phyloP scores from a whole-genome alignment of 2,888 invertebrate genomes.

The Helobdella robusta region DNA sequence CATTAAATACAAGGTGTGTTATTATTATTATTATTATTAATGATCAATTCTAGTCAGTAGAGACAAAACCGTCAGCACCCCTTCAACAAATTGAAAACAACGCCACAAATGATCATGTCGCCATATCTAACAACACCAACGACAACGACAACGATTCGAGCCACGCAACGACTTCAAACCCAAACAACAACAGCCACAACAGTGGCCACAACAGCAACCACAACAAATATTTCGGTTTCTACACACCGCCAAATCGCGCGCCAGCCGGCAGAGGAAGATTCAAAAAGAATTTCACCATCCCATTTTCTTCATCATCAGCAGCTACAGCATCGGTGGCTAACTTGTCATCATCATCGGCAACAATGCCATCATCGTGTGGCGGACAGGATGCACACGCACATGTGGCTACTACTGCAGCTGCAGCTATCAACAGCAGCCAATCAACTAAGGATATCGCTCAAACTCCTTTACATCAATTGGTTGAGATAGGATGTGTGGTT shows the following conservation, averaged over 20 bases:
- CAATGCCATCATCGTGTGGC: neutral
- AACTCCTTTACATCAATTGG: no score
- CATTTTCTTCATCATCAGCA: neutral
- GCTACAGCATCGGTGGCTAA: no score
- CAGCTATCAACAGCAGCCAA: no score
- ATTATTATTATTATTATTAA: no score
- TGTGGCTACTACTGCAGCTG: neutral
- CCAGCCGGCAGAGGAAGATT: slow-evolving; percentile 2
- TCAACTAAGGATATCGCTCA: no score
- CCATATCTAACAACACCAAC: neutral
- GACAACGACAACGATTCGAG: neutral
- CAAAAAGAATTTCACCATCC: neutral
- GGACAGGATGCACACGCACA: neutral
- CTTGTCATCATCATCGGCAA: neutral
- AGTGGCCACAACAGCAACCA: neutral
- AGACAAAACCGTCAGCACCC: no score
- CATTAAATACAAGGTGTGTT: no score
- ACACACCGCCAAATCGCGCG: neutral
- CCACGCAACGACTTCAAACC: neutral
- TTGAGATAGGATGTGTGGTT: no score
- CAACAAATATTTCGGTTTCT: slow-evolving; percentile 9
- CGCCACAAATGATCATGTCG: neutral
- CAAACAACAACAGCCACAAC: neutral
- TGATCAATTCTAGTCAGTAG: no score
- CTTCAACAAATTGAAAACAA: neutral